phyloP scores from a whole-genome alignment of 2,113 vertebrate genomes.

The Chionis minor region DNA sequence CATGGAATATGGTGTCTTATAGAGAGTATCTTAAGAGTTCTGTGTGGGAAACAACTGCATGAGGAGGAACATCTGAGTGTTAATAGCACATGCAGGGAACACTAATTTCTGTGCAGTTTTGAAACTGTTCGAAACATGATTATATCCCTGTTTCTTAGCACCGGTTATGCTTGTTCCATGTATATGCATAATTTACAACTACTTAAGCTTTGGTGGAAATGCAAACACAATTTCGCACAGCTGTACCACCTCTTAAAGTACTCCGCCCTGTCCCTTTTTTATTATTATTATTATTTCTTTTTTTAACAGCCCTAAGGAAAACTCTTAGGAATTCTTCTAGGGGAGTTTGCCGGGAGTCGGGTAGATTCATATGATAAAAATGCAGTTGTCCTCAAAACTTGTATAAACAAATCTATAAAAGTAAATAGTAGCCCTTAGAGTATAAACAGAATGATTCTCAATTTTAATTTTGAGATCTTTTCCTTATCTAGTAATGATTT shows the following conservation, averaged over 20 bases:
- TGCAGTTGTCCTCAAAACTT: conserved; percentile 42
- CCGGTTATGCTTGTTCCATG: conserved; percentile 18
- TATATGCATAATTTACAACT: conserved; percentile 5
- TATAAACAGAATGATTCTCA: conserved; percentile 58
- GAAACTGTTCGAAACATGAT: neutral
- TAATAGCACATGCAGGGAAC: neutral
- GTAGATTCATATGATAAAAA: conserved; percentile 57
- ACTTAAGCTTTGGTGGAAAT: conserved; percentile 40
- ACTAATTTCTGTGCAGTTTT: neutral
- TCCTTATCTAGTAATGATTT: conserved; percentile 36
- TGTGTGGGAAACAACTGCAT: neutral
- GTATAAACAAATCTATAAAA: conserved; percentile 62
- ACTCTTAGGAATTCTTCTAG: conserved; percentile 1
- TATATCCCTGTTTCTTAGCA: conserved; percentile 29
- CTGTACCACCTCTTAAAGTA: conserved; percentile 33
- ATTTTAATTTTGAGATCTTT: conserved; percentile 34
- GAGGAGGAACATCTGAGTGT: neutral
- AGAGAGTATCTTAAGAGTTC: neutral
- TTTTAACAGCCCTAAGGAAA: conserved; percentile 26
- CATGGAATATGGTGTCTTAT: neutral
- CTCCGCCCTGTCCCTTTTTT: neutral
- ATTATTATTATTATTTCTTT: neutral
- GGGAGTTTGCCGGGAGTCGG: neutral
- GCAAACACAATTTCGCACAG: conserved; percentile 37
- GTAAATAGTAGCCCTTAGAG: conserved; percentile 1